Percentiles rank a stretch among this genome's conserved stretches.
These are phyloP conservation scores for Crossaster papposus DNA, from an alignment of 53 echinoderm and acorn worm species.

Conservation along the genomic window DNA sequence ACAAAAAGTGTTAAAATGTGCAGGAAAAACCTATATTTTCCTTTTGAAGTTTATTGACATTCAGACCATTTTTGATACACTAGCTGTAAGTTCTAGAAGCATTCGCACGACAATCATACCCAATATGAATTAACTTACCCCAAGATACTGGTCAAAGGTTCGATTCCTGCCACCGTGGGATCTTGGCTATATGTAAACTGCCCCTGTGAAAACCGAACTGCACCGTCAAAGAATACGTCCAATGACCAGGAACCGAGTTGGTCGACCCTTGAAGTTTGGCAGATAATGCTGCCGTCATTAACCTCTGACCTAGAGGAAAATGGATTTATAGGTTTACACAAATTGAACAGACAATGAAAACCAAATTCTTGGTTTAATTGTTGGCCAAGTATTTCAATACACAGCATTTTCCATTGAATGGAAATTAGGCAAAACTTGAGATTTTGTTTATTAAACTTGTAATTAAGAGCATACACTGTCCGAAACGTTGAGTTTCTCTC, in stretches of 20 bases:
- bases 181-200: slow-evolving; percentile 35
- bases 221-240: slow-evolving; percentile 39
- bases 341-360: not conserved
- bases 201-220: slow-evolving; percentile 6
- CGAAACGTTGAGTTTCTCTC: too few relatives aligned
- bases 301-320: not conserved
- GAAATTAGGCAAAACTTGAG: too few relatives aligned
- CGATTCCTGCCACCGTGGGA: slow-evolving; percentile 33
- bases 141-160: slow-evolving; percentile 30
- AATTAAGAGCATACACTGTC: too few relatives aligned
- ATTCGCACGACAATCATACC: not conserved
- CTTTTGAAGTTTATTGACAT: too few relatives aligned
- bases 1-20: too few relatives aligned
- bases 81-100: too few relatives aligned
- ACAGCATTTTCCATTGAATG: not conserved
- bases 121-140: slow-evolving; percentile 46
- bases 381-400: not conserved
- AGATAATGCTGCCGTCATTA: slow-evolving; percentile 37
- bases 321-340: not conserved
- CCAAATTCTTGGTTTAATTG: not conserved
- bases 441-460: too few relatives aligned
- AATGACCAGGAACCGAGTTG: slow-evolving; percentile 30
- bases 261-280: slow-evolving; percentile 14
- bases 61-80: too few relatives aligned
- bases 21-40: too few relatives aligned